A percentile compares a stretch with the other conserved stretches of the same genome.
These are phyloP conservation scores for Peromyscus leucopus DNA, from an alignment of 2,113 vertebrate species.

Conservation along the genomic window DNA sequence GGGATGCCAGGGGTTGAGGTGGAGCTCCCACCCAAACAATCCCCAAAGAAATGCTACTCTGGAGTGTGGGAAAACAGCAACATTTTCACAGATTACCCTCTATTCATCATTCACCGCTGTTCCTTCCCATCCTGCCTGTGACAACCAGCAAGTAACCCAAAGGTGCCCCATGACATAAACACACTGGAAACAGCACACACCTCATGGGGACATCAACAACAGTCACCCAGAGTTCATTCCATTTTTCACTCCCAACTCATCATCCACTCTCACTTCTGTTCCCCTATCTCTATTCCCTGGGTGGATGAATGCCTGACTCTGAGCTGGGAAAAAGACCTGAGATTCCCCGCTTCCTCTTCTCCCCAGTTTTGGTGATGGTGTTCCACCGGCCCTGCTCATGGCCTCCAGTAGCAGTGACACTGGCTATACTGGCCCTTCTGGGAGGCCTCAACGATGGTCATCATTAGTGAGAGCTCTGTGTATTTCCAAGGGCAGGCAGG, in stretches of 20 bases:
- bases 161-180: not conserved
- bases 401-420: not conserved
- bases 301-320: not conserved
- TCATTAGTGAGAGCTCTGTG: not conserved
- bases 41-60: not conserved
- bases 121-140: not conserved
- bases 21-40: too few species aligned
- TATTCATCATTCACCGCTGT: not conserved
- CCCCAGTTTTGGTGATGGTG: not conserved
- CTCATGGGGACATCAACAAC: not conserved
- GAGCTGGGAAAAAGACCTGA: not conserved
- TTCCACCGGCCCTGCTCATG: too few species aligned
- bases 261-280: not conserved
- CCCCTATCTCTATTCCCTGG: not conserved
- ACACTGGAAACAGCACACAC: not conserved
- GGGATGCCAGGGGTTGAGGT: too few species aligned
- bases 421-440: not conserved
- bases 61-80: not conserved
- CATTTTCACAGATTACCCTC: not conserved
- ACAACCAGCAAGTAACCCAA: not conserved
- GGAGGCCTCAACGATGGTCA: not conserved
- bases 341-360: not conserved
- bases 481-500: not conserved
- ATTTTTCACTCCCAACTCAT: not conserved
- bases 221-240: not conserved